phyloP scores from a whole-genome alignment of 2,113 vertebrate genomes.

The Motacilla alba region DNA sequence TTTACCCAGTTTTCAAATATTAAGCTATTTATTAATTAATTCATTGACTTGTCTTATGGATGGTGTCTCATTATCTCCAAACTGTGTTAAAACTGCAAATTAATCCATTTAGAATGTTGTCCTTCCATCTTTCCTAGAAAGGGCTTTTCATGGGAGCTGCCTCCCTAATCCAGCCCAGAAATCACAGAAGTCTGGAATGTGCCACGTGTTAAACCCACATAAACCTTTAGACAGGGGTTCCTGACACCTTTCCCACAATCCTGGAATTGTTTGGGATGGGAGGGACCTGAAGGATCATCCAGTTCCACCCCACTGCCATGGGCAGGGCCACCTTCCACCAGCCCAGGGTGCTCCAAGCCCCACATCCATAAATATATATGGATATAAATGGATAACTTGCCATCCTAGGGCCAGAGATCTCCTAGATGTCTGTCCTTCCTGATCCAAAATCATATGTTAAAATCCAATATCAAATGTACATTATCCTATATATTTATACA shows the following conservation, averaged over 20 bases:
- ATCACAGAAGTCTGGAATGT: background rate
- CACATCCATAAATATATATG: background rate
- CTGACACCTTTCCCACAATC: background rate
- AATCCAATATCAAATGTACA: background rate
- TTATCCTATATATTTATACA: background rate
- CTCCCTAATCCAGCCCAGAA: background rate
- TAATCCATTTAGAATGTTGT: background rate
- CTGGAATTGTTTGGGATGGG: background rate
- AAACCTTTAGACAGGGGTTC: background rate
- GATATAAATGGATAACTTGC: background rate
- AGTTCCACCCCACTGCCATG: background rate
- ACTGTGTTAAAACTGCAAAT: background rate
- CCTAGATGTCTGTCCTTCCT: background rate
- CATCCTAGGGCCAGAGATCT: background rate
- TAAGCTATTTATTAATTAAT: background rate
- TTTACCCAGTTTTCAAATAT: background rate
- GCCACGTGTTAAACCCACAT: background rate
- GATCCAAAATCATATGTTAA: background rate
- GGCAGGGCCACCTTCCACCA: background rate
- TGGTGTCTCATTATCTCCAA: fast-evolving
- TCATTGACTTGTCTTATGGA: background rate
- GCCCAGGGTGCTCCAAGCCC: background rate
- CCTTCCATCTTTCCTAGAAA: background rate
- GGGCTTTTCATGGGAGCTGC: background rate
- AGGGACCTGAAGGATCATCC: background rate